phyloP scores from a whole-genome alignment of 2,113 vertebrate species.

The Nothoprocta pentlandii region DNA sequence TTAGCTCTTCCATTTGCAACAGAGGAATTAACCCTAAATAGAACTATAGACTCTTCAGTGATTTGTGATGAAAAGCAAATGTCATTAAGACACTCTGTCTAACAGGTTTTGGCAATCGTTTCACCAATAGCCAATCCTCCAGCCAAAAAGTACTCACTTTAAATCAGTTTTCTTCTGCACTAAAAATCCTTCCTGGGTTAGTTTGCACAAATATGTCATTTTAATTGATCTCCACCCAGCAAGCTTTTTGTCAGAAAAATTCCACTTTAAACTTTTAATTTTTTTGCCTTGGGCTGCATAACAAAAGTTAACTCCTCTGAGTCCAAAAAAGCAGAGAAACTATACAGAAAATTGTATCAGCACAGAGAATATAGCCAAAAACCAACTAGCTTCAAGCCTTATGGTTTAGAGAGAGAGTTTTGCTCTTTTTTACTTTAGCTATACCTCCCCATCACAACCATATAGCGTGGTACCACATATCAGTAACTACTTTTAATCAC shows the following conservation, averaged over 20 bases:
- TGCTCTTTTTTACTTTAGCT: background rate
- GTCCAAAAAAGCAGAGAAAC: background rate
- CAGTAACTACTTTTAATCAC: background rate
- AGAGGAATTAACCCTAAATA: background rate
- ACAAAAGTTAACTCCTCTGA: constrained; percentile 7
- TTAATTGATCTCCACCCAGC: constrained; percentile 55
- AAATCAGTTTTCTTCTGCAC: constrained; percentile 59
- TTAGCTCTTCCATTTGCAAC: background rate
- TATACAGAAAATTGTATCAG: background rate
- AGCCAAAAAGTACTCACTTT: constrained; percentile 46
- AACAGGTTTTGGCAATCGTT: constrained; percentile 38
- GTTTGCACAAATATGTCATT: constrained; percentile 43
- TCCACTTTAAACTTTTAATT: constrained; percentile 27
- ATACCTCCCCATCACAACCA: background rate
- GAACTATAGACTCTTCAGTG: background rate
- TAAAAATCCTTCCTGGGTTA: constrained; percentile 50
- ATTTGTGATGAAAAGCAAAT: constrained; percentile 11
- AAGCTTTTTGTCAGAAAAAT: constrained; percentile 42
- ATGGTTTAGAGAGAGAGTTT: background rate
- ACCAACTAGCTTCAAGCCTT: background rate
- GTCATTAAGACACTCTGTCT: background rate
- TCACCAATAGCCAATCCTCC: background rate
- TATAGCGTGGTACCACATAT: background rate
- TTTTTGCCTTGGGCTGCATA: background rate
- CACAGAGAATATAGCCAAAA: background rate